Evolutionary conservation across 2,797 vertebrate genomes (phyloP), one percentile per base, ranked within the genome.

Genomic region (Argya squamiceps): DNA sequence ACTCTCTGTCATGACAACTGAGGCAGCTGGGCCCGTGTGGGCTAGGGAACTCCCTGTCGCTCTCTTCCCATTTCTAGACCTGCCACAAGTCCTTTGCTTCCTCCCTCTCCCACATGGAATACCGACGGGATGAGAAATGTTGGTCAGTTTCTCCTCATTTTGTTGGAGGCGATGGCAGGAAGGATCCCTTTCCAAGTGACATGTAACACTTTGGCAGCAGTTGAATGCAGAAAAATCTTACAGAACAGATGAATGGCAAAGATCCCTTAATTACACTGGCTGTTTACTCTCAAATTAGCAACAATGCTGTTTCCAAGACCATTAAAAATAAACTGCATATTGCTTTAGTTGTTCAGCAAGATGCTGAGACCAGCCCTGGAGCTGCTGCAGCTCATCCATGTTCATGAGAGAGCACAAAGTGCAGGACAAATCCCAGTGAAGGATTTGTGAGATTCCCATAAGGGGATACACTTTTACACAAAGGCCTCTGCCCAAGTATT

Each of bases 31-130:
- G 96, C 96, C 92, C 97, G 3, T 69, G 84, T 98, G 97, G 97
- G 96, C 96, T 92, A 97, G 97, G 95, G 90, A 96, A 95, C 92
- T 97, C 93, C 93, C 94, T 98, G 94, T 97, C 95, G 98, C 97
- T 98, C 91, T 98, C 95, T 97, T 97, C 97, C 97, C 97, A 97
- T 97, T 97, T 98, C 97, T 97, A 97, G 97, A 98, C 96, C 93
- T 97, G 96, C 93, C 98, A 91, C 96, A 84, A 95, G 93, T 94
- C 92, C 88, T 94, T 92, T 88, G 97, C 94, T 92, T 96, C 93
- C 88, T 79, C 90, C 90, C 73, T 85, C 67, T 97, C 94, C 97
- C 91, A 93, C 92, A 6, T 86, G 71, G 96, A 95, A 97, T 96
- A 92, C 88, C 77, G n/a, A 86, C 80, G 92, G 96, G 88, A 86